These are phyloP conservation scores for Ceriagrion tenellum DNA, from an alignment of 2,888 invertebrate genomes.

Conservation along the genomic window DNA sequence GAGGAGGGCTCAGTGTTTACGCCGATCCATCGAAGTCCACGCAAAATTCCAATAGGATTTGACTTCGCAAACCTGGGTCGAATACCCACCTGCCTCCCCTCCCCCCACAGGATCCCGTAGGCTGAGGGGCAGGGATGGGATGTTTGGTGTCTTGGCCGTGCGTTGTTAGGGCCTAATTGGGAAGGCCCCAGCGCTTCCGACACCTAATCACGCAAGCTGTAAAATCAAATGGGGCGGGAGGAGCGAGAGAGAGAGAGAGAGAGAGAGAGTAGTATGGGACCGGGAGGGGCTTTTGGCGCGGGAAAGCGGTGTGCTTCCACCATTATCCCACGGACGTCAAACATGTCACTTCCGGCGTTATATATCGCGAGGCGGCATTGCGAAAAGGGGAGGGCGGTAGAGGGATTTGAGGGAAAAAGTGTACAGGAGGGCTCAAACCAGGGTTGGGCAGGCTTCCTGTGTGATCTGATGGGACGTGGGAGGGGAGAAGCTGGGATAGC, in stretches of 20 bases:
- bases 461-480: background rate
- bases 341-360: constrained; percentile 37
- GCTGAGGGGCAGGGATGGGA: background rate
- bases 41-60: constrained; percentile 36
- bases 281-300: background rate
- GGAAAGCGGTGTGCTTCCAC: background rate
- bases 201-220: constrained; percentile 1
- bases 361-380: background rate
- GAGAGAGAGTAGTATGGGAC: too few relatives aligned
- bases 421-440: too few relatives aligned
- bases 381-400: background rate
- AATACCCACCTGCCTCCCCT: too few relatives aligned
- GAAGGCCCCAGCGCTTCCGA: background rate
- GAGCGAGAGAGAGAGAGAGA: background rate
- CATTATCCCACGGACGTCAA: constrained; percentile 44
- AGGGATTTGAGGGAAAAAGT: background rate
- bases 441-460: too few relatives aligned
- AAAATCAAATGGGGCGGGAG: constrained; percentile 8
- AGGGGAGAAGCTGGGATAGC: background rate
- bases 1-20: background rate
- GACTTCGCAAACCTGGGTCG: constrained; percentile 20
- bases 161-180: background rate
- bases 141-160: background rate
- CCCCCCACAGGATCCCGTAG: background rate
- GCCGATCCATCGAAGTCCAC: background rate